Evolutionary conservation across 2,113 vertebrate genomes (phyloP), one percentile per base, ranked within the genome.

Genomic region (Callipepla squamata): DNA sequence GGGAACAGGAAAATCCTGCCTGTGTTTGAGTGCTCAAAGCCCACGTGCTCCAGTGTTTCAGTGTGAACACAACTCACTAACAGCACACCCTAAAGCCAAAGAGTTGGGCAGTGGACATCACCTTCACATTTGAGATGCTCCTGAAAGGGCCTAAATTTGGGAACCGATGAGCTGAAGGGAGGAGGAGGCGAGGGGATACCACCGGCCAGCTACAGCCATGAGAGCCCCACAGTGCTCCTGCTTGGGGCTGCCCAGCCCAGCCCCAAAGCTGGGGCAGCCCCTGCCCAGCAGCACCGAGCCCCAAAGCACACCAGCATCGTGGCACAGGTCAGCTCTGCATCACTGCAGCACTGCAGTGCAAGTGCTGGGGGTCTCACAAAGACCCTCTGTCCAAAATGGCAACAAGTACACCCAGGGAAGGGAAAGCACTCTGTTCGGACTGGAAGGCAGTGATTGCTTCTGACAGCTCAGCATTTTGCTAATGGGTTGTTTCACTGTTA

Each of bases 401-500:
- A 19, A 13, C 1, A 48, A 66, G 48, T 7, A 75, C 58, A 50
- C 75, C 44, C 0, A 0, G 70, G 84, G 75, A 28, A 58, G 47
- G 50, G 67, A 81, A 84, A 89, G 75, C 19, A 19, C 30, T 69
- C 18, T 6, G 6, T n/a, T 12, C 17, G 70, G 62, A 85, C 32
- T 26, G 1, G 2, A 82, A 68, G n/a, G 9, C 75, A 50, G 67
- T 45, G 62, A 94, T 82, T 87, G 91, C 78, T 91, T 58, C 87
- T 80, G 94, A 89, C 91, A 95, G 89, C 81, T 70, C 89, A 63
- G 81, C 74, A 7, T 63, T 95, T 80, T 74, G 67, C 70, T 93
- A 89, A 93, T 91, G 79, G 81, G 44, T 93, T 89, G 87, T 91
- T 96, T 83, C 94, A 80, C 85, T 83, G 93, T 28, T 94, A 44